Conservation (phyloP, 1,140 invertebrate species). For the Microplitis mediator region DNA sequence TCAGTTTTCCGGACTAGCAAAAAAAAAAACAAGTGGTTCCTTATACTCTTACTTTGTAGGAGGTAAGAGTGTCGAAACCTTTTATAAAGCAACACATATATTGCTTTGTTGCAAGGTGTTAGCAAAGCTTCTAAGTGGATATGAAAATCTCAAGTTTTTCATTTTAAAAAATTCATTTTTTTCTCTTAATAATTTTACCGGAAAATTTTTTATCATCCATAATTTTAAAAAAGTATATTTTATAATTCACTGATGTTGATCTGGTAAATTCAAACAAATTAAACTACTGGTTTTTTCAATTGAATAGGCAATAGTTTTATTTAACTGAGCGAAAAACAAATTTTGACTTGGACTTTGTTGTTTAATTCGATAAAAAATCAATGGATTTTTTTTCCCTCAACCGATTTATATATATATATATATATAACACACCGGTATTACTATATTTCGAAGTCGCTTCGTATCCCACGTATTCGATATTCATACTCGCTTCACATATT, state of each 20-base stretch:
- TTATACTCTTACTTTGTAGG: conserved; percentile 15
- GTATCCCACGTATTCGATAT: conserved; percentile 18
- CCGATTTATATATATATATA: conserved; percentile 1
- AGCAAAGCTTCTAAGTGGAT: background rate
- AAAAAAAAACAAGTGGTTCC: conserved; percentile 5
- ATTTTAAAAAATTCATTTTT: background rate
- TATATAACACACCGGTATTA: background rate
- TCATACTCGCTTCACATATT: conserved; percentile 28
- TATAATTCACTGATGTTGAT: no score
- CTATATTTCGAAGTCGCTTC: conserved; percentile 1
- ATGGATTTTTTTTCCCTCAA: background rate
- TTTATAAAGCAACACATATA: conserved; percentile 24
- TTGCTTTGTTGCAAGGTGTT: background rate
- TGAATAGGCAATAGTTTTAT: no score
- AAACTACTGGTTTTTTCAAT: no score
- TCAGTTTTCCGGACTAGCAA: conserved; percentile 18
- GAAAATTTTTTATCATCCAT: no score
- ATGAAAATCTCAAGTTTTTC: background rate
- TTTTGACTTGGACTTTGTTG: no score
- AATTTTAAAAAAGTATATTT: no score
- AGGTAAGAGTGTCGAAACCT: conserved; percentile 36
- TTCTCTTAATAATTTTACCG: no score
- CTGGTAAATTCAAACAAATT: no score
- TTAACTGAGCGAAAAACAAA: no score
- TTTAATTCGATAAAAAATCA: no score